These are phyloP conservation scores for Drosophila bocqueti DNA, from an alignment of 1,140 invertebrate species.

Conservation along the genomic window DNA sequence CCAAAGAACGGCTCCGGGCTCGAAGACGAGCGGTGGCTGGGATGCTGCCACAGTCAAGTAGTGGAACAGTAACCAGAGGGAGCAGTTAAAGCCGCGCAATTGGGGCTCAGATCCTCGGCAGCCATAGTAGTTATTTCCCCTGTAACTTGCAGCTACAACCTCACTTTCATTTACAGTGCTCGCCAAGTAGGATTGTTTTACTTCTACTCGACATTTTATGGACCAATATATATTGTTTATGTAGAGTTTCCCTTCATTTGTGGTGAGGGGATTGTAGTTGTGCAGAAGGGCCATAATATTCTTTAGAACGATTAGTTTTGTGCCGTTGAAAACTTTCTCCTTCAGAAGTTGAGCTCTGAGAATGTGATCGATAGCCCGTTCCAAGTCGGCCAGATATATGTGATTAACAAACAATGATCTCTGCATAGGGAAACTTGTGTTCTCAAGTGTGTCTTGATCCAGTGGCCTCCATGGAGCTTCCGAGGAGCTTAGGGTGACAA, in stretches of 20 bases:
- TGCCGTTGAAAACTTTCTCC: constrained; percentile 7
- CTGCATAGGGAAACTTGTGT: too few relatives aligned
- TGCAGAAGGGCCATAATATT: constrained; percentile 26
- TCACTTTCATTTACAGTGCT: neutral
- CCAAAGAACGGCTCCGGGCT: constrained; percentile 88
- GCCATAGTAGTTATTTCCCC: constrained; percentile 75
- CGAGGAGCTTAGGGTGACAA: too few relatives aligned
- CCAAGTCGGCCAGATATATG: constrained; percentile 48
- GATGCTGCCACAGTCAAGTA: constrained; percentile 93
- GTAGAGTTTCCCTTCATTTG: neutral
- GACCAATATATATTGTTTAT: constrained; percentile 86
- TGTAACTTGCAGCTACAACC: neutral
- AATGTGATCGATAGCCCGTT: constrained; percentile 52
- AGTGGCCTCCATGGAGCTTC: neutral
- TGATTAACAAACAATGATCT: neutral
- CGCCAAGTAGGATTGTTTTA: accelerated
- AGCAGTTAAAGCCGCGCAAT: constrained; percentile 93
- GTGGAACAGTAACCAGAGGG: constrained; percentile 97
- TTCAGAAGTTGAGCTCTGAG: constrained; percentile 47
- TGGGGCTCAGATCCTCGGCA: constrained; percentile 88
- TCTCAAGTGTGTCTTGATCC: too few relatives aligned
- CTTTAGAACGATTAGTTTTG: constrained; percentile 12
- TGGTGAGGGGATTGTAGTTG: constrained; percentile 21
- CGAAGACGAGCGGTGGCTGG: constrained; percentile 70
- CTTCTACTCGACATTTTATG: constrained; percentile 86